phyloP scores from a whole-genome alignment of 2,113 vertebrate species.

The Apodemus speciosus region DNA sequence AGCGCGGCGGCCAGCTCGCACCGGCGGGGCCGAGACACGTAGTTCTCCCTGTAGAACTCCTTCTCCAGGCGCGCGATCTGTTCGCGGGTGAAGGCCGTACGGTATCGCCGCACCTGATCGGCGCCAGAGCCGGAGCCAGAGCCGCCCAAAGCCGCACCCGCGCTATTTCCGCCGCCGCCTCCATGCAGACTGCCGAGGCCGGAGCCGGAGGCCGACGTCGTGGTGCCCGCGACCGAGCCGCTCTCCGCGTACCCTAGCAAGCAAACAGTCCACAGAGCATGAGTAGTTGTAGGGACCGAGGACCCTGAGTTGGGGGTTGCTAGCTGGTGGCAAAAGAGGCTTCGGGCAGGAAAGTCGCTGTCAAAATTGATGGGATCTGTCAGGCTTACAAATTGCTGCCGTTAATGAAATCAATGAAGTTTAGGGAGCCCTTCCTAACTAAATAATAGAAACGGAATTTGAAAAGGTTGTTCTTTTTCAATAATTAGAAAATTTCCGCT shows the following conservation, averaged over 20 bases:
- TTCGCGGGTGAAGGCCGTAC: conserved; percentile 94
- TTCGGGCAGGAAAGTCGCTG: background rate
- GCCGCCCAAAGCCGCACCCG: conserved; percentile 88
- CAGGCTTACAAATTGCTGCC: conserved; percentile 80
- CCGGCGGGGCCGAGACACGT: conserved; percentile 94
- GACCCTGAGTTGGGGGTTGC: background rate
- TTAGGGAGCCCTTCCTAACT: conserved; percentile 72
- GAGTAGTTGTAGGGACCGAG: conserved; percentile 35
- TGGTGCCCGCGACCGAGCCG: conserved; percentile 88
- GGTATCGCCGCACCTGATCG: conserved; percentile 93
- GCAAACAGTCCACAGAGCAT: conserved; percentile 60
- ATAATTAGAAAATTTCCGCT: conserved; percentile 51
- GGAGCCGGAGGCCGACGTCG: conserved; percentile 88
- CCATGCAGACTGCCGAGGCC: conserved; percentile 89
- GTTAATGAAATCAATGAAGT: conserved; percentile 81
- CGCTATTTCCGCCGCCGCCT: conserved; percentile 81
- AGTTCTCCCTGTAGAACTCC: conserved; percentile 96
- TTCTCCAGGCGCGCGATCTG: conserved; percentile 94
- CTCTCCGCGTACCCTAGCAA: conserved; percentile 91
- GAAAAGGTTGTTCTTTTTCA: background rate
- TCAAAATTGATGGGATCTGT: conserved; percentile 80
- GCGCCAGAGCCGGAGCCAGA: conserved; percentile 91
- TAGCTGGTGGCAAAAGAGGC: background rate
- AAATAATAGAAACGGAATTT: conserved; percentile 70
- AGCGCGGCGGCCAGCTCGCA: conserved; percentile 97